These are phyloP conservation scores for Chrysotoxum bicinctum DNA, from an alignment of 2,888 invertebrate species.

Conservation along the genomic window DNA sequence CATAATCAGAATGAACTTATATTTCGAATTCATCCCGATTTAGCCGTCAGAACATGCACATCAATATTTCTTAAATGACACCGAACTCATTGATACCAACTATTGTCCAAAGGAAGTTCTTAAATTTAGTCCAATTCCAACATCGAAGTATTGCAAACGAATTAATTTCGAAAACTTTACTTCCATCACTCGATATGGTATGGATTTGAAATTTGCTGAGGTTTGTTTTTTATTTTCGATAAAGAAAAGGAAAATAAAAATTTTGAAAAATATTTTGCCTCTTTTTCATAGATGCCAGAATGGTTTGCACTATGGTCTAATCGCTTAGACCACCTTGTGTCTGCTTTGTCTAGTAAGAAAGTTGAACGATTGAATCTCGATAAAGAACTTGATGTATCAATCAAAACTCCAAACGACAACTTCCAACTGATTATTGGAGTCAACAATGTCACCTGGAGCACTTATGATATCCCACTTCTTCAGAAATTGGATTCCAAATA, in stretches of 20 bases:
- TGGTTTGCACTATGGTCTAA: constrained; percentile 80
- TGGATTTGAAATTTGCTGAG: constrained; percentile 79
- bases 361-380: constrained; percentile 79
- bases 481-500: constrained; percentile 81
- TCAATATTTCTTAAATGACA: constrained; percentile 78
- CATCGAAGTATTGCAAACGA: constrained; percentile 80
- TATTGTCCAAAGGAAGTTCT: constrained; percentile 81
- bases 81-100: constrained; percentile 78
- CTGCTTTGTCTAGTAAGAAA: constrained; percentile 78
- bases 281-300: constrained; percentile 78
- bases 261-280: not conserved
- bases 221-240: constrained; percentile 71
- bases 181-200: constrained; percentile 79
- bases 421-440: constrained; percentile 79
- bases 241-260: not conserved
- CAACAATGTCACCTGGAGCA: constrained; percentile 79
- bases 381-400: constrained; percentile 78
- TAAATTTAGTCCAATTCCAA: constrained; percentile 81
- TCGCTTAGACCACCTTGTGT: constrained; percentile 80
- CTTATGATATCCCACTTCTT: constrained; percentile 80
- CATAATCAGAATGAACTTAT: not conserved
- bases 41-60: constrained; percentile 80
- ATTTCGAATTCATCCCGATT: not conserved
- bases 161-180: constrained; percentile 81
- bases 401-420: constrained; percentile 79